Evolutionary conservation across 2,113 vertebrate genomes (phyloP).

Genomic region (Poeciliopsis turrubarensis): DNA sequence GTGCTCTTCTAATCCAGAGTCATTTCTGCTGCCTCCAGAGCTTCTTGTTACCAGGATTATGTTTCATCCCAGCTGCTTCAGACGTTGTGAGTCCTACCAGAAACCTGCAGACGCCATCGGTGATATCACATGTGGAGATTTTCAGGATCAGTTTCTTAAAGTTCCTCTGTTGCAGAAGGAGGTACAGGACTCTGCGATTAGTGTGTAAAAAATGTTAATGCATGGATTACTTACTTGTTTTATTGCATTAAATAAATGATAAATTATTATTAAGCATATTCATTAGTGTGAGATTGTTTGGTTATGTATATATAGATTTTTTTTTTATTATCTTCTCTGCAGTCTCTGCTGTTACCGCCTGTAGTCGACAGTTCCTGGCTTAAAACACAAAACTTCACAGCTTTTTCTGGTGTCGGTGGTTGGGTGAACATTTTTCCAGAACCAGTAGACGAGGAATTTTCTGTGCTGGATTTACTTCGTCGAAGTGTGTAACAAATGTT

Average conservation of each 20-base stretch:
- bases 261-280: too few species aligned
- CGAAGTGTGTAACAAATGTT: conserved; percentile 49
- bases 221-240: not conserved
- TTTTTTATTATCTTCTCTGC: not conserved
- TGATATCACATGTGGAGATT: not conserved
- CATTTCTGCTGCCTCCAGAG: not conserved
- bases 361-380: conserved; percentile 45
- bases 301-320: not conserved
- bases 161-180: conserved; percentile 45
- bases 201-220: not conserved
- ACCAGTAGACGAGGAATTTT: conserved; percentile 34
- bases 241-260: not conserved
- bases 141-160: conserved; percentile 68
- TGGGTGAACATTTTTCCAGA: conserved; percentile 53
- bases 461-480: conserved; percentile 52
- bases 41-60: not conserved
- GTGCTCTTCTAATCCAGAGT: conserved; percentile 36
- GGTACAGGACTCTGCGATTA: conserved; percentile 43
- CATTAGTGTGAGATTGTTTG: not conserved
- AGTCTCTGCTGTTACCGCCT: conserved; percentile 70
- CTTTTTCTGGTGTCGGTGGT: conserved; percentile 28
- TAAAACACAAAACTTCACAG: not conserved
- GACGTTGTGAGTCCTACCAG: conserved; percentile 55
- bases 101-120: conserved; percentile 6
- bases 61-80: conserved; percentile 24